Evolutionary conservation across 2,113 vertebrate genomes (phyloP), one percentile per base, ranked within the genome.

Genomic region (Rhinopomastus cyanomelas): DNA sequence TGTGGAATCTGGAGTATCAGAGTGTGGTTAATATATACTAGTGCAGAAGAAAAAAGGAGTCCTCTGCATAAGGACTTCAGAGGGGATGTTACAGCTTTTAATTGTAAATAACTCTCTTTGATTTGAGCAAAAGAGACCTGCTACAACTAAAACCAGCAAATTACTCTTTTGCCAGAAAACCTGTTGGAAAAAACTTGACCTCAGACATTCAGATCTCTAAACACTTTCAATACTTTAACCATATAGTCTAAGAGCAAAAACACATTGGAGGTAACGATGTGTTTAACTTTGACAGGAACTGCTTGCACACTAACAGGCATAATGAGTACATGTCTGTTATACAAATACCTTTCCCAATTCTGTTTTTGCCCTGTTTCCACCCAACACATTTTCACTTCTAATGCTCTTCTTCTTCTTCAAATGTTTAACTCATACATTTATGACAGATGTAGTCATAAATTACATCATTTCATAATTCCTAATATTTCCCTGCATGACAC

Each of bases 351-450:
- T 49, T 49, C 12, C 22, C 25, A 73, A 57, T 23, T 18, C 32
- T 52, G 14, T 30, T 12, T 39, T 55, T 29, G 48, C 16, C 16
- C 25, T 25, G 2, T 17, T 16, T 3, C 1, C 4, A 1, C 10
- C 29, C 20, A 32, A 23, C 0, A 0, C 7, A 17, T 51, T 76
- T 65, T 88, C 0, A 61, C 5, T 3, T 5, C 0, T 29, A 48
- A 42, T n/a, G 39, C 0, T 23, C 8, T 2, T 4, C 0, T 52
- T 56, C 23, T 56, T 29, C 51, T 44, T 57, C 56, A 87, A 46
- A 66, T 6, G 17, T 12, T 61, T 34, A 13, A 44, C 23, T 19
- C 29, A 16, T 5, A 14, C 3, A 20, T n/a, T 21, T 62, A 27
- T 12, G 18, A 2, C 13, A 79, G 64, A 68, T n/a, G n/a, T n/a